Conservation (phyloP, 2,888 invertebrate species). For the Caenorhabditis sp. region DNA sequence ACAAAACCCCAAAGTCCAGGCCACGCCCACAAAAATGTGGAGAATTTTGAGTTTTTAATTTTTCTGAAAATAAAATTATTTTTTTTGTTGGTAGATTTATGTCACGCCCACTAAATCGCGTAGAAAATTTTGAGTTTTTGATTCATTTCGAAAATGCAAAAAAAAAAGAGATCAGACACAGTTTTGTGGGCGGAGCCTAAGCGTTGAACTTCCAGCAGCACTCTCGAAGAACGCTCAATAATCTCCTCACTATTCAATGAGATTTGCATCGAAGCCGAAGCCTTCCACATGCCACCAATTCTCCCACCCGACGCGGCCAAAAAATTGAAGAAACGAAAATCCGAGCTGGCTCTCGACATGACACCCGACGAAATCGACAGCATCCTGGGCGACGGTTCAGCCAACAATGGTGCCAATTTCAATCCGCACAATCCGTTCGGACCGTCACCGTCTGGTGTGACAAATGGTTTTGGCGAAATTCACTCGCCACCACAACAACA, state of each 20-base stretch:
- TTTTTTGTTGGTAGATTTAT: too few relatives aligned
- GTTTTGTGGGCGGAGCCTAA: too few relatives aligned
- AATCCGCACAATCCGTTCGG: conserved; percentile 40
- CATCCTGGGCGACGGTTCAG: conserved; percentile 21
- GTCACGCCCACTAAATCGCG: too few relatives aligned
- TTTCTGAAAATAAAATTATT: too few relatives aligned
- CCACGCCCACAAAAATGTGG: too few relatives aligned
- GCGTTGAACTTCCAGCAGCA: conserved; percentile 19
- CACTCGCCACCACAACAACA: conserved; percentile 21
- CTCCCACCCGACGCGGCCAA: conserved; percentile 9
- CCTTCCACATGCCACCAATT: not conserved
- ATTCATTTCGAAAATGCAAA: too few relatives aligned
- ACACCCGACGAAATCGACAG: conserved; percentile 32
- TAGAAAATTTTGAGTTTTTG: too few relatives aligned
- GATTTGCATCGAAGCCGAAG: conserved; percentile 31
- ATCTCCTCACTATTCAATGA: conserved; percentile 36
- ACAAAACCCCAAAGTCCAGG: too few relatives aligned
- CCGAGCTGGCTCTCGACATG: conserved; percentile 29
- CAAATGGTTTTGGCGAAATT: conserved; percentile 26
- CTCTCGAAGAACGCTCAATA: conserved; percentile 20
- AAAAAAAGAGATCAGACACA: too few relatives aligned
- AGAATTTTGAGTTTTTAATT: too few relatives aligned
- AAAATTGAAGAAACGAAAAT: conserved; percentile 36
- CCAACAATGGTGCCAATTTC: conserved; percentile 9
- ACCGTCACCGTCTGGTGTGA: conserved; percentile 24